Conservation (phyloP, 2,797 vertebrate species). For the Myotis pilosus region DNA sequence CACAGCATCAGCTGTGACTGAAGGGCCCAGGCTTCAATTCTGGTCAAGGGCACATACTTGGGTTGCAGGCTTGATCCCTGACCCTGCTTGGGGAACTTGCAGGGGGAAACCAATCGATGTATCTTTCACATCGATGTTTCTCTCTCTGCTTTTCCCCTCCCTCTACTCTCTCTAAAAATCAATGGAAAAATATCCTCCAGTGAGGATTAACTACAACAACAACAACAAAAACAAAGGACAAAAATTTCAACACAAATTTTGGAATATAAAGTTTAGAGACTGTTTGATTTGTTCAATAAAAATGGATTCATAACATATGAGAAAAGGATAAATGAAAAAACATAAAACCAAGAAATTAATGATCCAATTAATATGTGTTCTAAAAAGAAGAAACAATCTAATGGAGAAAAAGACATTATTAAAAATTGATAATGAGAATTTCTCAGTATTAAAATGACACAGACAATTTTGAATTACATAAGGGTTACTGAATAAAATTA, state of each 20-base stretch:
- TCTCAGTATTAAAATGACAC: background rate
- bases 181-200: too few relatives aligned
- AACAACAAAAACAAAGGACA: too few relatives aligned
- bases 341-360: background rate
- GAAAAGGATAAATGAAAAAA: background rate
- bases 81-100: too few relatives aligned
- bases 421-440: background rate
- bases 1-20: too few relatives aligned
- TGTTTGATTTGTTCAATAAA: background rate
- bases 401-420: background rate
- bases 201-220: too few relatives aligned
- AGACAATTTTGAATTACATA: background rate
- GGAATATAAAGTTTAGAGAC: background rate
- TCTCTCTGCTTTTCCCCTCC: too few relatives aligned
- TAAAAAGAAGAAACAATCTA: background rate
- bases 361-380: background rate
- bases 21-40: too few relatives aligned
- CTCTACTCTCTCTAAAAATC: too few relatives aligned
- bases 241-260: background rate
- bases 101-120: too few relatives aligned
- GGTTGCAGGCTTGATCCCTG: too few relatives aligned
- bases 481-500: background rate
- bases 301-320: background rate
- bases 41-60: too few relatives aligned
- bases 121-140: too few relatives aligned